Conservation (phyloP, 2,797 vertebrate genomes). For the Capromys pilorides region DNA sequence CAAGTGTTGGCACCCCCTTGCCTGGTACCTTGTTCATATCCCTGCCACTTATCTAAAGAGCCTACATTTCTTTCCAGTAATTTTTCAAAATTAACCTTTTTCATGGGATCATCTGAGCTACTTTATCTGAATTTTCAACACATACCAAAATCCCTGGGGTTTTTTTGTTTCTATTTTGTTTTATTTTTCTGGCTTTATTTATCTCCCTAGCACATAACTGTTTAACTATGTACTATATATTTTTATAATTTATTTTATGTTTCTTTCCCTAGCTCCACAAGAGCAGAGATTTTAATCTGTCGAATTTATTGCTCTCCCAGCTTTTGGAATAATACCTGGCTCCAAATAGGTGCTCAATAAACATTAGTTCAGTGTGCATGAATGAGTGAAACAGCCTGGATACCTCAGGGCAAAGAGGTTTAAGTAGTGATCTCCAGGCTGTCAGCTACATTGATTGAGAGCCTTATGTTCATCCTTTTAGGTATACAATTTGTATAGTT, state of each 20-base stretch:
- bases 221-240: not conserved
- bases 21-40: accelerated
- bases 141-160: too few species aligned
- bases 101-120: not conserved
- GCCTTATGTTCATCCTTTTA: not conserved
- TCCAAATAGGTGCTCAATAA: not conserved
- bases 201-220: not conserved
- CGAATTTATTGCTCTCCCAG: not conserved
- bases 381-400: not conserved
- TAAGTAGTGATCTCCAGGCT: not conserved
- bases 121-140: not conserved
- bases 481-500: not conserved
- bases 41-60: not conserved
- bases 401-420: not conserved
- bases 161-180: not conserved
- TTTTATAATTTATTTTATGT: not conserved
- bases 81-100: not conserved
- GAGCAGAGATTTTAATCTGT: not conserved
- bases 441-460: not conserved
- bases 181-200: not conserved
- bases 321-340: not conserved
- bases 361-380: too few species aligned
- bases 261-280: not conserved
- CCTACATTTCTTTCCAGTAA: not conserved
- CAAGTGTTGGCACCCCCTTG: too few species aligned